Base-by-base conservation (phyloP, 2,797 vertebrate genomes). In the Brachyrhaphis roseni region DNA sequence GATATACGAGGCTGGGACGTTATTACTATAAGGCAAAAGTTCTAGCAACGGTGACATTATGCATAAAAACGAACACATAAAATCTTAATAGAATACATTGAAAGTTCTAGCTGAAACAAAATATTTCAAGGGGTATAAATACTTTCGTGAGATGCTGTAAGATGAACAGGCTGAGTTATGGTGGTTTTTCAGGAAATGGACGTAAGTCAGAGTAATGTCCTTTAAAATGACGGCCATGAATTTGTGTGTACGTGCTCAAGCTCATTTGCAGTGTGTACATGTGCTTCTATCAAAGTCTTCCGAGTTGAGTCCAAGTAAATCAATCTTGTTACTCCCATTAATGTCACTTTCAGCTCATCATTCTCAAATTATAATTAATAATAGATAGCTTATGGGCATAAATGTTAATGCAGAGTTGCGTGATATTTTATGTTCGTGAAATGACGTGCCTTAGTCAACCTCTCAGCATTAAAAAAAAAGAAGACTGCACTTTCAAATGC, bases 261-360 rank as follows among this genome's bases (percentile, higher is more conserved):
- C 41, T 71, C 68, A 71, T 71, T 46, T 71, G 68, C 71, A 76
- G 78, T 83, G 23, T 18, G 64, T 49, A 53, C 64, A 46, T n/a
- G 36, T 3, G 71, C 49, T 36, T 47, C 71, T 76, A 74, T 34
- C 13, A 20, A 88, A 89, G 79, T 93, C 43, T 71, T 90, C 78
- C 31, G 80, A 82, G 78, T 75, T 82, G 75, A 93, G 90, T 95
- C 93, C 78, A 92, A 95, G 88, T 94, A 91, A 93, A 94, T 96
- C 95, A 95, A 95, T 95, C 95, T 94, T 90, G 90, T 94, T 92
- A 79, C 94, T 91, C 91, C 96, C 96, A 96, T 96, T 96, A 96
- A 95, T 96, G 96, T 96, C 96, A 96, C 95, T 96, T 94, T 93
- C 94, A 93, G 92, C 95, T 96, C 95, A 95, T 96, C 96, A 95